phyloP scores from a whole-genome alignment of 2,888 invertebrate genomes.

The Orthonevra nobilis region DNA sequence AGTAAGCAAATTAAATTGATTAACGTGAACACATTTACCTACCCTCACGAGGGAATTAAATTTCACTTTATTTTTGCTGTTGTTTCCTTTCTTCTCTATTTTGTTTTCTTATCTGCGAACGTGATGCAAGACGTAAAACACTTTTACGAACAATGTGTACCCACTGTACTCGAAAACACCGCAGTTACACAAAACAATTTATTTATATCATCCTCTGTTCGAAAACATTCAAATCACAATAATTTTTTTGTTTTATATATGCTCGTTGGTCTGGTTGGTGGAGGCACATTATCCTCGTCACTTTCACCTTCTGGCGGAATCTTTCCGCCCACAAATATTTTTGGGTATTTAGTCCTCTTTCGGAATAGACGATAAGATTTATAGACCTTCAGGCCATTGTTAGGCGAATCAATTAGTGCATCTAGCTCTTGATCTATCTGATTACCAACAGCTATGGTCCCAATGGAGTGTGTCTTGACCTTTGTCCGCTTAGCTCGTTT shows the following conservation, averaged over 20 bases:
- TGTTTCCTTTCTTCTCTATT: no score
- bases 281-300: not conserved
- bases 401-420: not conserved
- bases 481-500: constrained; percentile 15
- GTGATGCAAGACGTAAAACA: not conserved
- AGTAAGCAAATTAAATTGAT: constrained; percentile 20
- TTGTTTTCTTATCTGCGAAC: constrained; percentile 29
- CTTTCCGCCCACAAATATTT: constrained; percentile 6
- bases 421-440: constrained; percentile 52
- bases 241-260: not conserved
- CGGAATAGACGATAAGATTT: constrained; percentile 20
- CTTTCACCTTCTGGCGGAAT: not conserved
- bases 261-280: constrained; percentile 18
- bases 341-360: constrained; percentile 24
- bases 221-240: not conserved
- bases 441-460: constrained; percentile 39
- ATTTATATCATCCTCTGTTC: no score
- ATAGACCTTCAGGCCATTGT: constrained; percentile 9
- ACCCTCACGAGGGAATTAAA: constrained; percentile 1
- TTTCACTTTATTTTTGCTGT: constrained; percentile 25
- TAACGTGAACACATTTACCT: constrained; percentile 7
- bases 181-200: constrained; percentile 16
- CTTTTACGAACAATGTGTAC: constrained; percentile 1
- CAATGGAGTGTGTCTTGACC: not conserved
- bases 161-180: constrained; percentile 5